A percentile compares a stretch with the other conserved stretches of the same genome.
Evolutionary conservation across 2,797 vertebrate genomes (phyloP).

Genomic region (Cirrhinus molitorella): DNA sequence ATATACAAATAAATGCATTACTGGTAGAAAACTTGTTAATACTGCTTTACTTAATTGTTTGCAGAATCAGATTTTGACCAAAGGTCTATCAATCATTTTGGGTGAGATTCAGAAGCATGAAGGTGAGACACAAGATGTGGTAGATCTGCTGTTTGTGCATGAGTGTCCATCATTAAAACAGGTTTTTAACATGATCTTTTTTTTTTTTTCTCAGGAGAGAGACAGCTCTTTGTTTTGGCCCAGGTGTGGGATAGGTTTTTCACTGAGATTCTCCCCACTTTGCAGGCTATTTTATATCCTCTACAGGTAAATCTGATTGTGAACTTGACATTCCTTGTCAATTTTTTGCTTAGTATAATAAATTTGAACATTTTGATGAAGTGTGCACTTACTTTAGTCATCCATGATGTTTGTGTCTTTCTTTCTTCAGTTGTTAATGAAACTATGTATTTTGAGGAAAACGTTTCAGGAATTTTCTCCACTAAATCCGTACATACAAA

Average conservation of each 20-base stretch:
- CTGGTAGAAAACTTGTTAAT: neutral
- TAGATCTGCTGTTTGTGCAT: neutral
- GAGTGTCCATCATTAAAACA: slow-evolving; percentile 3
- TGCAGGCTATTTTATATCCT: slow-evolving; percentile 88
- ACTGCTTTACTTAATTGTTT: slow-evolving; percentile 54
- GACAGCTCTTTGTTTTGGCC: slow-evolving; percentile 79
- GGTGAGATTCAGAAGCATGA: slow-evolving; percentile 85
- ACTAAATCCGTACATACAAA: too few relatives aligned
- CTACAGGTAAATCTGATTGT: slow-evolving; percentile 79
- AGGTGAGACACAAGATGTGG: slow-evolving; percentile 73
- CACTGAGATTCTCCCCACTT: slow-evolving; percentile 84
- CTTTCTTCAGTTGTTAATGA: too few relatives aligned
- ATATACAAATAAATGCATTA: neutral
- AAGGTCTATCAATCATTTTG: slow-evolving; percentile 83
- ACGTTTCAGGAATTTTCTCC: too few relatives aligned
- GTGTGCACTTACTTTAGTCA: neutral
- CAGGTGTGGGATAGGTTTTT: slow-evolving; percentile 87
- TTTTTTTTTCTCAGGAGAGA: slow-evolving; percentile 72
- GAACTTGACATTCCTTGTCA: neutral
- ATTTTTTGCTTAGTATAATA: neutral
- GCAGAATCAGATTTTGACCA: slow-evolving; percentile 87
- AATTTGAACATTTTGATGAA: neutral
- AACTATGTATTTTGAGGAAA: too few relatives aligned
- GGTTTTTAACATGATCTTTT: neutral
- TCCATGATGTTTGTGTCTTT: too few relatives aligned